Conservation (phyloP, 2,797 vertebrate species). For the Amblyopsis hoosieri region DNA sequence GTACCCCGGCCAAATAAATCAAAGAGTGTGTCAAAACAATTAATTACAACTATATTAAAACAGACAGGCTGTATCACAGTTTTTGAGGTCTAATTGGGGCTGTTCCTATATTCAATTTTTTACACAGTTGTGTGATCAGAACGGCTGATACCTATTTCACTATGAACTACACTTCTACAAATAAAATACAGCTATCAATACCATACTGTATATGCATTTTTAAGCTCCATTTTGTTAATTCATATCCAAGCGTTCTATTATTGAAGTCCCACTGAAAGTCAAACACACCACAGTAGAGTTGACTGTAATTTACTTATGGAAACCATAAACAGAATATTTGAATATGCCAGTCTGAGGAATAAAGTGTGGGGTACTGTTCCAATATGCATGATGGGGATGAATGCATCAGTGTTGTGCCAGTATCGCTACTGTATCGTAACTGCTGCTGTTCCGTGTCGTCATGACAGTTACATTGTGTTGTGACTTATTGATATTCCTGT, state of each 20-base stretch:
- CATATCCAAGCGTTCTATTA: constrained; percentile 53
- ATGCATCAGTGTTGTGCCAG: constrained; percentile 34
- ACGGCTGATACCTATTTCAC: constrained; percentile 22
- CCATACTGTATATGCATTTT: constrained; percentile 50
- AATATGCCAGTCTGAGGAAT: constrained; percentile 35
- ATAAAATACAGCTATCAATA: constrained; percentile 30
- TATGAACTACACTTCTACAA: constrained; percentile 12
- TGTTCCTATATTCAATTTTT: constrained; percentile 30
- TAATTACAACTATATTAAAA: constrained; percentile 17
- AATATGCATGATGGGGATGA: constrained; percentile 46
- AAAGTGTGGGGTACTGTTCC: constrained; percentile 32
- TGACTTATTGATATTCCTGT: no score
- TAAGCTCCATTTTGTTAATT: constrained; percentile 61
- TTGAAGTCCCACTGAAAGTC: constrained; percentile 51
- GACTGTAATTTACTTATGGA: constrained; percentile 35
- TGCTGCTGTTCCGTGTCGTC: not conserved
- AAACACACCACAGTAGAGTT: constrained; percentile 36
- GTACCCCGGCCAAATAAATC: constrained; percentile 47
- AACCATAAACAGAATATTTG: constrained; percentile 62
- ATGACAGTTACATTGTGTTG: no score
- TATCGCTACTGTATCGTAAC: constrained; percentile 18
- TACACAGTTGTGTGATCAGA: constrained; percentile 39
- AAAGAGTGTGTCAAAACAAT: constrained; percentile 17
- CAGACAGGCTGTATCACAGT: constrained; percentile 15
- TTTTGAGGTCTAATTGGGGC: constrained; percentile 35